Evolutionary conservation across 2,113 vertebrate genomes (phyloP), one percentile per base, ranked within the genome.

Genomic region (Alligator sinensis): DNA sequence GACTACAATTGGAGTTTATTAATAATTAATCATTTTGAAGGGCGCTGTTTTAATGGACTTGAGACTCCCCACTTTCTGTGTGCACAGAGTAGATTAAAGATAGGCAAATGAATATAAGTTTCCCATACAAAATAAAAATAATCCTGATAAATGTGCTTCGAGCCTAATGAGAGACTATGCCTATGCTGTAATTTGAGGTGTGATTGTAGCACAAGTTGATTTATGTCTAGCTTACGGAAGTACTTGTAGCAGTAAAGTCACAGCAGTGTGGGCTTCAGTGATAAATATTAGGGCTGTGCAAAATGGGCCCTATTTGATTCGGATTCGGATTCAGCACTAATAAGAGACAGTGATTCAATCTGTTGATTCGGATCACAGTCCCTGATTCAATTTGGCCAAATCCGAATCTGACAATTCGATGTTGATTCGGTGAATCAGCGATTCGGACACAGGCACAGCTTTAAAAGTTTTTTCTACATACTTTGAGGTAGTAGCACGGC

Each of bases 191-290:
- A 66, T 12, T 80, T 74, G 1, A 88, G 4, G 1, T 58, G 22
- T 77, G 34, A 28, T 38, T 77, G 4, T 25, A 77, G 79, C 54
- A 47, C 21, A 57, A 2, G 28, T 25, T 87, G 15, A 12, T 68
- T 81, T 87, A 55, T 81, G 81, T 58, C 5, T 22, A 54, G 21
- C 60, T 76, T 87, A 54, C 8, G 47, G 47, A 47, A 47, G 7
- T 47, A 47, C 47, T 47, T 47, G 4, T 54, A 82, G 63, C 62
- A 4, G 9, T 0, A 1, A 64, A 19, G 78, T 47, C 10, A 75
- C 1, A 0, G 3, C 87, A 18, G 38, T 76, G 1, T 2, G 5
- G 6, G 25, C 15, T 84, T 3, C 57, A n/a, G 3, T 58, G 22
- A 19, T 72, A 25, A 47, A 3, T 24, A 11, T 6, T 54, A 5